phyloP scores from a whole-genome alignment of 2,888 invertebrate species.

The Acutogordius australiensis region DNA sequence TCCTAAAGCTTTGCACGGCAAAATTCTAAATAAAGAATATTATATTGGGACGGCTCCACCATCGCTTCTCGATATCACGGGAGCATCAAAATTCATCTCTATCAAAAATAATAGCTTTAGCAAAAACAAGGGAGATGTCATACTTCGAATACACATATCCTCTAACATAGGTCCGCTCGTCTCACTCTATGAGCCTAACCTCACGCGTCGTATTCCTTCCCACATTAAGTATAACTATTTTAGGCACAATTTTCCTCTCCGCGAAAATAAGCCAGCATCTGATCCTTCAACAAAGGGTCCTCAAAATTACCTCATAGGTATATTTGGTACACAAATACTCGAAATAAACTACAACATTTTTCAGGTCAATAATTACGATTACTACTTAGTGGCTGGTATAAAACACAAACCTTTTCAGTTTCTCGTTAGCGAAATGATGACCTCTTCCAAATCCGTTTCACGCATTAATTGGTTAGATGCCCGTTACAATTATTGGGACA shows the following conservation, averaged over 20 bases:
- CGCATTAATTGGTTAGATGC: neutral
- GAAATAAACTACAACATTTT: neutral
- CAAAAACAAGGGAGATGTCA: neutral
- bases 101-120: neutral
- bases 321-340: neutral
- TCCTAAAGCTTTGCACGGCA: no score
- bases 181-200: neutral
- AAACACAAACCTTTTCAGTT: neutral
- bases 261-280: neutral
- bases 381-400: neutral
- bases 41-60: neutral
- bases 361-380: neutral
- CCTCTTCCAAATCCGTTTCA: neutral
- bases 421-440: neutral
- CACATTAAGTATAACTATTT: neutral
- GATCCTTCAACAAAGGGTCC: neutral
- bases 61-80: neutral
- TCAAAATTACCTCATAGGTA: neutral
- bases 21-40: neutral
- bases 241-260: neutral
- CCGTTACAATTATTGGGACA: conserved; percentile 5
- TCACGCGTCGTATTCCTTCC: neutral
- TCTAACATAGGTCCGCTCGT: neutral
- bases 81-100: neutral
- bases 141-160: neutral